These are phyloP conservation scores for Fragum fragum DNA, from an alignment of 2,888 invertebrate species.

Conservation along the genomic window DNA sequence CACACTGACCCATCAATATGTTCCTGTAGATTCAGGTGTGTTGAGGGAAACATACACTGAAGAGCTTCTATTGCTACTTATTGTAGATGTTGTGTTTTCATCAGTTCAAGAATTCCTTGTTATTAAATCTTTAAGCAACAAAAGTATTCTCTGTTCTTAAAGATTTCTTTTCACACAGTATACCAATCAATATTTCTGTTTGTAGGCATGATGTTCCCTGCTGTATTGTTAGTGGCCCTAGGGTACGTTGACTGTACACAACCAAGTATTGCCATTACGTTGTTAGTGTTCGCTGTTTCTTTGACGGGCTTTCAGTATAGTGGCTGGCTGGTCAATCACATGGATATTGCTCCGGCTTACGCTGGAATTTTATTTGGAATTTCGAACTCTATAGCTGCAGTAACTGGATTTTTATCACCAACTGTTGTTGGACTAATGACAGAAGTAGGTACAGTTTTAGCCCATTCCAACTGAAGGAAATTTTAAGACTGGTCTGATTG, in stretches of 20 bases:
- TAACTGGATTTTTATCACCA: slow-evolving; percentile 86
- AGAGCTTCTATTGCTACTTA: no score
- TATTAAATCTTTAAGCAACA: no score
- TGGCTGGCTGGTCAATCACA: slow-evolving; percentile 86
- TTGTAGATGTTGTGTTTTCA: no score
- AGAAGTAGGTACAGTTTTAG: slow-evolving; percentile 34
- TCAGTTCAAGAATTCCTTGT: no score
- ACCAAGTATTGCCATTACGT: slow-evolving; percentile 78
- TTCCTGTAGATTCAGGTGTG: no score
- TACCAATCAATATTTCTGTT: no score
- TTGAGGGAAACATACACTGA: no score
- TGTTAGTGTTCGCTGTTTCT: slow-evolving; percentile 83
- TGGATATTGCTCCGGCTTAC: slow-evolving; percentile 86
- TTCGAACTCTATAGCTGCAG: slow-evolving; percentile 85
- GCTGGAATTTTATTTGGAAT: slow-evolving; percentile 86
- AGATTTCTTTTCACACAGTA: no score
- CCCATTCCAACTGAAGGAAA: no score
- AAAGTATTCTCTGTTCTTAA: no score
- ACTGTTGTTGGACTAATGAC: slow-evolving; percentile 83
- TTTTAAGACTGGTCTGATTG: no score
- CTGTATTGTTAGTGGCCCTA: slow-evolving; percentile 81
- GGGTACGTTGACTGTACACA: slow-evolving; percentile 84
- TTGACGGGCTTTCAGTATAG: slow-evolving; percentile 83
- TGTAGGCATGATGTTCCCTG: slow-evolving; percentile 83
- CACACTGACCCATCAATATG: no score